Conservation (phyloP, 2,888 invertebrate species). For the Aelia acuminata region DNA sequence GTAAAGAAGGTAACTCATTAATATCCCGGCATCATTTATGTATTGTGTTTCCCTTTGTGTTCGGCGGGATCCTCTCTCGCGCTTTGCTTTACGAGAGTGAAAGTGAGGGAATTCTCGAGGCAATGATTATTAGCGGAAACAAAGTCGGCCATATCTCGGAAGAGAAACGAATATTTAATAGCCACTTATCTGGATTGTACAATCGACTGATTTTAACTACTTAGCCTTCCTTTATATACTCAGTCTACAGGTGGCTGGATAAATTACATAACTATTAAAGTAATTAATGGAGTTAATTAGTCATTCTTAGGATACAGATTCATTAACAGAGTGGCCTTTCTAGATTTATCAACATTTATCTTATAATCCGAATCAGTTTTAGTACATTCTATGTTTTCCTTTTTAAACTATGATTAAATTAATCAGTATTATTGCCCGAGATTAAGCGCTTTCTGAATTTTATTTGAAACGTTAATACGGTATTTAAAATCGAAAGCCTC, state of each 20-base stretch:
- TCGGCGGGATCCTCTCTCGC: not conserved
- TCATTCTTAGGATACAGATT: not conserved
- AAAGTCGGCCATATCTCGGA: not conserved
- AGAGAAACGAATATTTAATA: not conserved
- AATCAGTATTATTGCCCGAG: not conserved
- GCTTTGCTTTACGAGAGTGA: constrained; percentile 24
- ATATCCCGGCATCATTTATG: not conserved
- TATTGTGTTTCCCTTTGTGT: constrained; percentile 9
- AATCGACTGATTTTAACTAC: not conserved
- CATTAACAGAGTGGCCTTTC: not conserved
- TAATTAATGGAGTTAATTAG: not conserved
- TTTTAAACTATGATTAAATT: not conserved
- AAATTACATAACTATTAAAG: not conserved
- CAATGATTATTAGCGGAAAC: not conserved
- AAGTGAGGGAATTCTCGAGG: constrained; percentile 1
- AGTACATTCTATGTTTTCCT: not conserved
- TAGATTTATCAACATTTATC: not conserved
- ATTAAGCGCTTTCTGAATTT: not conserved
- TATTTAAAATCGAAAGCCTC: not conserved
- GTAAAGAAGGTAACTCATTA: not conserved
- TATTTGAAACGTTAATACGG: not conserved
- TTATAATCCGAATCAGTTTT: not conserved
- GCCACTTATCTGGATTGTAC: not conserved
- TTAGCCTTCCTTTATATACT: not conserved
- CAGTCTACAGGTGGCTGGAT: too few relatives aligned